Base-by-base conservation (phyloP, 2,888 invertebrate species). In the Cylloceria caligata region DNA sequence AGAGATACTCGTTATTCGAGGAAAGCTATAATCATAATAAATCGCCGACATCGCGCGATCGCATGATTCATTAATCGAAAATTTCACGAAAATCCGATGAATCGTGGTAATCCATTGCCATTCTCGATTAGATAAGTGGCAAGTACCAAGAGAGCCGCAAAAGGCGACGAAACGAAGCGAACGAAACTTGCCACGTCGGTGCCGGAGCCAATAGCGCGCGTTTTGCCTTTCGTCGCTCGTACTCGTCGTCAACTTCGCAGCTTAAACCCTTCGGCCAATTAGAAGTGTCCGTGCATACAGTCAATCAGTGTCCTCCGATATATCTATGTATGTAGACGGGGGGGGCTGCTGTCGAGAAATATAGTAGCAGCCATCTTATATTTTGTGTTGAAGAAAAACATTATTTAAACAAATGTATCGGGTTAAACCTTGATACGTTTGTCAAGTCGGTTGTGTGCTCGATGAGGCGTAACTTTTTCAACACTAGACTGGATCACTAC, bases 361-460 rank as follows among this genome's bases (percentile, higher is more conserved):
- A 91, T 91, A 91, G 91, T 88, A 90, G 91, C 92, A 92, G 92
- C 92, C 92, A 93, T 93, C 92, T 93, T 93, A 92, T 93, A 93
- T 93, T 93, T 93, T 92, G 92, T 91, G 92, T 93, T 91, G 89
- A 89, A 91, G 92, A 92, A 92, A 92, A 93, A 92, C 92, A 91
- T 91, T 89, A 89, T 88, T 90, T 88, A 89, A 91, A 89, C 89
- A 91, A 92, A 92, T 92, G 92, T 90, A 89, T 89, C 90, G 89
- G 84, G 88, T 87, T 88, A 86, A 88, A 81, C 90, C 91, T 91
- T 91, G 91, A 91, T 90, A 87, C 87, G 89, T 86, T 86, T 88
- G 88, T 87, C 86, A 88, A 86, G 88, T 87, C 88, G 88, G 86
- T 88, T 88, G 89, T 88, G 89, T 90, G 90, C 90, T 90, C 91